Evolutionary conservation across 2,888 invertebrate species (phyloP), one percentile per base, ranked within the genome.

Genomic region (Pachymerium ferrugineum): DNA sequence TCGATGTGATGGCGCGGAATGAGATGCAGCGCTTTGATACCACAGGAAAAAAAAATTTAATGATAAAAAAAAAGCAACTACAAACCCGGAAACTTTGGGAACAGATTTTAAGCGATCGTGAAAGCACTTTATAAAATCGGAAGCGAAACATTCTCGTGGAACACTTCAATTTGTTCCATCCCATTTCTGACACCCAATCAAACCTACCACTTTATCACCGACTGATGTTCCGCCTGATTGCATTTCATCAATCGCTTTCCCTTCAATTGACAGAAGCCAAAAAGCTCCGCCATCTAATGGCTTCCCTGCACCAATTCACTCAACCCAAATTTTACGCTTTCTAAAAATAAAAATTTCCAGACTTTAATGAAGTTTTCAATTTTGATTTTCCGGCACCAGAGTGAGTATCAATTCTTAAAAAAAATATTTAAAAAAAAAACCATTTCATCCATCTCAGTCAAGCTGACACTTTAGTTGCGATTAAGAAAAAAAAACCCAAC

Each of bases 391-490:
- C 19, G 47, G 6, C 16, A 47, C 47, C 47, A 47, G 19, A 19
- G 47, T 47, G 47, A 19, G 47, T n/a, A n/a, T n/a, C n/a, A n/a
- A 47, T 47, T 19, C 19, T 38, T 1, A 8, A 6, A 8, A 38
- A 47, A 47, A 47, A 47, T 19, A 19, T 16, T 47, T 47, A 16
- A 47, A 47, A 47, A n/a, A n/a, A 19, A 47, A 47, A 47, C 47
- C 47, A 47, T 47, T 47, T 47, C 54, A 25, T 54, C 25, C 54
- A 54, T 54, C 54, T 54, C 54, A 54, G 22, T 54, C 54, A 22
- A 54, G 25, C 22, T 25, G 54, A 25, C 54, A 25, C 47, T 14
- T 47, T 47, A 12, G 38, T 38, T 38, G 2, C 54, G 25, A 22
- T 28, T 38, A 1, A 38, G 8, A n/a, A 38, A 38, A 54, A 19